Conservation (phyloP, 2,888 invertebrate genomes). For the Euplexia lucipara region DNA sequence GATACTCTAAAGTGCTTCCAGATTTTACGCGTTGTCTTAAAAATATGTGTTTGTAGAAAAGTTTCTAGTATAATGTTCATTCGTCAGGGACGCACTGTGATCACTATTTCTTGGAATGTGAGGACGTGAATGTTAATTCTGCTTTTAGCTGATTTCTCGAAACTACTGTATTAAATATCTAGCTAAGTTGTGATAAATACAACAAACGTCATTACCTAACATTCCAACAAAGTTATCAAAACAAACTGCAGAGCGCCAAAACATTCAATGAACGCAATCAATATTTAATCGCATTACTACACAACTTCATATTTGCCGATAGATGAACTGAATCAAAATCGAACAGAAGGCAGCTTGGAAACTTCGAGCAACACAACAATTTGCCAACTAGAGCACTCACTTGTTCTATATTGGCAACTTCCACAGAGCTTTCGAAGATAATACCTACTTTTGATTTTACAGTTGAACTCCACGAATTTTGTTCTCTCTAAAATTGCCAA, state of each 20-base stretch:
- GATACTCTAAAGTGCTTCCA: neutral
- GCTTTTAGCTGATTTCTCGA: no score
- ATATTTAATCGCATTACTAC: constrained; percentile 44
- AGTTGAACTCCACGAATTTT: constrained; percentile 18
- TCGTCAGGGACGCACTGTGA: neutral
- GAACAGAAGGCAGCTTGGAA: constrained; percentile 54
- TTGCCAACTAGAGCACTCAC: constrained; percentile 63
- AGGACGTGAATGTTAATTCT: neutral
- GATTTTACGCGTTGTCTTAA: no score
- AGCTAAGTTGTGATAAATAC: neutral
- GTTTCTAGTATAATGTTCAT: neutral
- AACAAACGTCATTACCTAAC: neutral
- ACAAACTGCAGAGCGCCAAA: constrained; percentile 23
- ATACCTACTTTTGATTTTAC: constrained; percentile 35
- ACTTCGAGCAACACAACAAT: constrained; percentile 63
- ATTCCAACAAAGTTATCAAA: neutral
- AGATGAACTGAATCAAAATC: constrained; percentile 40
- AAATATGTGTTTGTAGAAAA: neutral
- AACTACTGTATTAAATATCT: neutral
- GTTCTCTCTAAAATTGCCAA: constrained; percentile 4
- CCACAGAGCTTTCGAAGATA: constrained; percentile 33
- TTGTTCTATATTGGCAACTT: constrained; percentile 56
- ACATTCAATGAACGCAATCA: constrained; percentile 43
- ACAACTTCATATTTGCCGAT: constrained; percentile 49
- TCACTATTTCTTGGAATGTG: neutral